phyloP scores from a whole-genome alignment of 2,113 vertebrate species.

The Oreotrochilus melanogaster region DNA sequence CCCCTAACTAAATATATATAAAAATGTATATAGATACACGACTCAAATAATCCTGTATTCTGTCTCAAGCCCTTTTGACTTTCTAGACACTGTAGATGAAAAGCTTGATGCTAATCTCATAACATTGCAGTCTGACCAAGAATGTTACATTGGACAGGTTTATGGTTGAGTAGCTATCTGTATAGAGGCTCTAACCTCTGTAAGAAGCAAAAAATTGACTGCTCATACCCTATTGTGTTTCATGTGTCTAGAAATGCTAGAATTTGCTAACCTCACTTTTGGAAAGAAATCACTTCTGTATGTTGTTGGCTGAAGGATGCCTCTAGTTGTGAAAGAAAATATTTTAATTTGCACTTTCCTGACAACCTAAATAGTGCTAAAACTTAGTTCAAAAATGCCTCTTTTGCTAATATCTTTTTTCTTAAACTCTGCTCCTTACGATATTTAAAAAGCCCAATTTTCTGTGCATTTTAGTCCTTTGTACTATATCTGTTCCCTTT shows the following conservation, averaged over 20 bases:
- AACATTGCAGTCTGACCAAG: not conserved
- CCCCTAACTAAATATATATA: not conserved
- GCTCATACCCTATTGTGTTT: not conserved
- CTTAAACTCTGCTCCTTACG: not conserved
- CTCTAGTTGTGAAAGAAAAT: slow-evolving; percentile 5
- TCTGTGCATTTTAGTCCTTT: not conserved
- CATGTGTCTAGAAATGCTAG: not conserved
- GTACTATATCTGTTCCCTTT: not conserved
- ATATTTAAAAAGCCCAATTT: not conserved
- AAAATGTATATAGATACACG: not conserved
- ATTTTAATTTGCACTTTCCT: not conserved
- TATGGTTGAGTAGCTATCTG: not conserved
- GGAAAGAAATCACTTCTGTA: not conserved
- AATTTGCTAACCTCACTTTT: not conserved
- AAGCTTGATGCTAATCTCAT: not conserved
- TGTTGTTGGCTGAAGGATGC: not conserved
- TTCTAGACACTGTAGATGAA: not conserved
- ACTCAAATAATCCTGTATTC: not conserved
- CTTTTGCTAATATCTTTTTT: not conserved
- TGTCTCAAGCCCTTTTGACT: not conserved
- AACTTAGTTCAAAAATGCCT: not conserved
- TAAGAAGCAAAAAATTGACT: not conserved
- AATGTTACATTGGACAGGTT: not conserved
- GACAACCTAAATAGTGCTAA: not conserved
- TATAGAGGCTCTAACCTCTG: not conserved